Evolutionary conservation across 2,113 vertebrate genomes (phyloP).

Genomic region (Archocentrus centrarchus): DNA sequence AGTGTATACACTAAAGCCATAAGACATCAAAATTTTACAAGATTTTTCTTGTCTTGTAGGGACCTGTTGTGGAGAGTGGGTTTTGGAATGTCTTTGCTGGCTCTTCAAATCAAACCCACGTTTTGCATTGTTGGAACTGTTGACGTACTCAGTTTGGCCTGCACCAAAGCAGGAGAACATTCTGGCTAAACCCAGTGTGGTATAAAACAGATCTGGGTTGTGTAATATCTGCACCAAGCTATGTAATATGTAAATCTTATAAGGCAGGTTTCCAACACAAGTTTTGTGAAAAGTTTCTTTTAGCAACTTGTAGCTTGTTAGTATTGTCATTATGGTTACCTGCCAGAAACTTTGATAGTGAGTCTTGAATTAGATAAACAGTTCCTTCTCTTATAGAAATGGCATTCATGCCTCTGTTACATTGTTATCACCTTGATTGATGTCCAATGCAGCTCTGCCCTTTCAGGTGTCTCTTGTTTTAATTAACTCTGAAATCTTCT

Average conservation of each 20-base stretch:
- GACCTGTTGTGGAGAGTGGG: neutral
- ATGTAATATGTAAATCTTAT: neutral
- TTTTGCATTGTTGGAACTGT: neutral
- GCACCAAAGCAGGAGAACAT: slow-evolving; percentile 14
- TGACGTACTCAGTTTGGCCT: neutral
- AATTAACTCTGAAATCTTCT: neutral
- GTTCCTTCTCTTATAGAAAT: no score
- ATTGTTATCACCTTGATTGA: neutral
- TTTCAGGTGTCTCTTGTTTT: neutral
- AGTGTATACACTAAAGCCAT: neutral
- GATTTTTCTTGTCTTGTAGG: neutral
- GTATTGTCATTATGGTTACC: no score
- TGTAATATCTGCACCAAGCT: slow-evolving; percentile 15
- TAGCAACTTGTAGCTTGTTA: no score
- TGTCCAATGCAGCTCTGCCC: neutral
- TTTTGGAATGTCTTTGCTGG: slow-evolving; percentile 7
- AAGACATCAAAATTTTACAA: neutral
- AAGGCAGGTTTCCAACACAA: neutral
- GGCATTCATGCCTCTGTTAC: neutral
- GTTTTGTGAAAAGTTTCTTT: neutral
- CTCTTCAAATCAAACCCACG: neutral
- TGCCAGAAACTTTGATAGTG: no score
- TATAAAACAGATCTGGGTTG: slow-evolving; percentile 39
- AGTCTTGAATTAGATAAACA: no score
- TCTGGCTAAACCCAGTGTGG: slow-evolving; percentile 4